Base-by-base conservation (phyloP, 1,140 invertebrate species). In the Scaptodrosophila lebanonensis region DNA sequence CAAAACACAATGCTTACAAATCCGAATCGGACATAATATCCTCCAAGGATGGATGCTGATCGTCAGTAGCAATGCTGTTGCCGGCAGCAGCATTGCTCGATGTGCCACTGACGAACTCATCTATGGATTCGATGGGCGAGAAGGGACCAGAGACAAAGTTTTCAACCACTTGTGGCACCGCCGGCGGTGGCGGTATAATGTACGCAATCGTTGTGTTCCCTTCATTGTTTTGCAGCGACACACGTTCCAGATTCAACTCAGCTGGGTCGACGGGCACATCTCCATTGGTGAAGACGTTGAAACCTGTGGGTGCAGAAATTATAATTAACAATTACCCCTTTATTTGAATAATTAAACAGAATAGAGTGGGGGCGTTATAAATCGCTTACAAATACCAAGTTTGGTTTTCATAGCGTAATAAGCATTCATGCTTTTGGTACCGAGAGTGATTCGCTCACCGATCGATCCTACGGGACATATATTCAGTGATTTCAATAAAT, bases 11-110 rank as follows among this genome's bases (percentile, higher is more conserved):
- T 36, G 38, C 56, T 73, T 72, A 59, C 52, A 62, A 58, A 6
- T 67, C 48, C 30, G 66, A 72, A 7, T 62, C 71, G 1, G 60
- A 82, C 64, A 82, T 75, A 9, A 73, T 73, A 12, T 73, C 64
- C 54, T 77, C 72, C 18, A 76, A 76, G 18, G 77, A 33, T 3
- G 40, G 54, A 4, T 70, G 61, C 1, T 67, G 66, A 20, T 62
- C 59, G 38, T 63, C 60, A 60, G 45, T 50, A 53, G 13, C 70
- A 2, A 38, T 2, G 29, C 60, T 65, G 50, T 66, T 67, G 47
- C 66, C 63, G 36, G 59, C 52, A 36, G 56, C 51, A 57, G 43
- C 29, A n/a, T 61, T 70, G 9, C 42, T 65, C 0, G 63, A 49
- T 16, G 49, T 43, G 35, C 51, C 71, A 48, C 62, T 68, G 42